Conservation (phyloP, 2,797 vertebrate species). For the Xiphorhynchus erythropygius region DNA sequence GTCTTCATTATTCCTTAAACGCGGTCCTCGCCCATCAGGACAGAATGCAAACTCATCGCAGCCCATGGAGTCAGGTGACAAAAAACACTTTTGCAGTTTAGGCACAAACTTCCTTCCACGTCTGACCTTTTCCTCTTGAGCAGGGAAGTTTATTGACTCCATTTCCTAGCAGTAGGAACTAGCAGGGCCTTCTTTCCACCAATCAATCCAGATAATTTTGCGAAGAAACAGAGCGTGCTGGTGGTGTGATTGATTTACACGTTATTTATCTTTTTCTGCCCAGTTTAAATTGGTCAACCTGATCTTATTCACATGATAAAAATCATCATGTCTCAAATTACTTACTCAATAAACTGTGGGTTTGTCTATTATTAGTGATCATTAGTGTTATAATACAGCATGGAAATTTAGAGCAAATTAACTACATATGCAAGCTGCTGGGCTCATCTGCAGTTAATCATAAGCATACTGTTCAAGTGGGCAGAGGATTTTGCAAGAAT, state of each 20-base stretch:
- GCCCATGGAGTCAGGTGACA: neutral
- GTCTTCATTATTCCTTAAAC: neutral
- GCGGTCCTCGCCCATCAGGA: rapidly evolving
- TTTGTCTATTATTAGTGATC: conserved; percentile 85
- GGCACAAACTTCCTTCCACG: neutral
- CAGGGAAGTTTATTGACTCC: conserved; percentile 59
- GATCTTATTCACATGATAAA: conserved; percentile 76
- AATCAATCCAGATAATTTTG: conserved; percentile 70
- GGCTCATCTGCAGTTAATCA: conserved; percentile 81
- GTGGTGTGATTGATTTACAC: conserved; percentile 71
- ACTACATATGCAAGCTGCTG: conserved; percentile 76
- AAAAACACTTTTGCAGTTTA: neutral
- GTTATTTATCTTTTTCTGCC: conserved; percentile 78
- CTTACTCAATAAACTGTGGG: conserved; percentile 84
- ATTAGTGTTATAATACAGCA: conserved; percentile 82
- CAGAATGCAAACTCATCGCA: neutral
- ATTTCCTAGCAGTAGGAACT: conserved; percentile 38
- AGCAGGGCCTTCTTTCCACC: conserved; percentile 17
- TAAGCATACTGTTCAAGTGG: conserved; percentile 65
- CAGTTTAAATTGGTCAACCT: conserved; percentile 78
- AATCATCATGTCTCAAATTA: conserved; percentile 81
- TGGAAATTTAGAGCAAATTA: conserved; percentile 83
- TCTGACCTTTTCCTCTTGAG: conserved; percentile 55
- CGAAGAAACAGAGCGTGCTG: conserved; percentile 61
- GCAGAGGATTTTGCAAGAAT: conserved; percentile 68